Conservation (phyloP, 2,113 vertebrate genomes). For the Chaenogobius annularis region DNA sequence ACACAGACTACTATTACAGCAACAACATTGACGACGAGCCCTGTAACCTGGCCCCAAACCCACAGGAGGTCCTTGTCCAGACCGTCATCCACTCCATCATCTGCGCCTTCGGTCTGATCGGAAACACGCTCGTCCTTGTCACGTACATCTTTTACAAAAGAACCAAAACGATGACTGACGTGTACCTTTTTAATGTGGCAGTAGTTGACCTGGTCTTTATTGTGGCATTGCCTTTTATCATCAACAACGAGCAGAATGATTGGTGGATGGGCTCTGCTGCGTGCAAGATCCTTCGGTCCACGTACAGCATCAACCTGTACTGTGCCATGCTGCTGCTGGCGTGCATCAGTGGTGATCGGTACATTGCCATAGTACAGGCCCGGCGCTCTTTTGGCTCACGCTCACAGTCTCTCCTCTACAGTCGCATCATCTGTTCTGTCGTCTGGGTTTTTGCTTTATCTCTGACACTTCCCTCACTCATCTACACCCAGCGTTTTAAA, state of each 20-base stretch:
- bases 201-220: conserved; percentile 88
- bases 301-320: conserved; percentile 90
- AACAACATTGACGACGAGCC: fast-evolving
- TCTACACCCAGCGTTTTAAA: conserved; percentile 66
- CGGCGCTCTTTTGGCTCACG: conserved; percentile 81
- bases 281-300: conserved; percentile 82
- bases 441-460: conserved; percentile 80
- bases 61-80: conserved; percentile 28
- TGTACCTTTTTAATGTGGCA: conserved; percentile 89
- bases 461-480: conserved; percentile 81
- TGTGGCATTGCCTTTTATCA: conserved; percentile 86
- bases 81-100: conserved; percentile 79
- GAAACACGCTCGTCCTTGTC: conserved; percentile 85
- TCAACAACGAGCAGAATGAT: conserved; percentile 65
- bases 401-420: conserved; percentile 62
- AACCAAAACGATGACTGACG: conserved; percentile 88
- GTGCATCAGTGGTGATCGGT: conserved; percentile 88
- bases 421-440: conserved; percentile 73
- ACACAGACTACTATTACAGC: too few species aligned
- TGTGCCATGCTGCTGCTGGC: conserved; percentile 91
- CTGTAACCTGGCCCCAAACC: conserved; percentile 43
- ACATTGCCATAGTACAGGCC: conserved; percentile 89
- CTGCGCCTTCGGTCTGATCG: conserved; percentile 82
- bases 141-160: conserved; percentile 87
- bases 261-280: conserved; percentile 80